Base-by-base conservation (phyloP, 2,888 invertebrate genomes). In the Leuctra nigra region DNA sequence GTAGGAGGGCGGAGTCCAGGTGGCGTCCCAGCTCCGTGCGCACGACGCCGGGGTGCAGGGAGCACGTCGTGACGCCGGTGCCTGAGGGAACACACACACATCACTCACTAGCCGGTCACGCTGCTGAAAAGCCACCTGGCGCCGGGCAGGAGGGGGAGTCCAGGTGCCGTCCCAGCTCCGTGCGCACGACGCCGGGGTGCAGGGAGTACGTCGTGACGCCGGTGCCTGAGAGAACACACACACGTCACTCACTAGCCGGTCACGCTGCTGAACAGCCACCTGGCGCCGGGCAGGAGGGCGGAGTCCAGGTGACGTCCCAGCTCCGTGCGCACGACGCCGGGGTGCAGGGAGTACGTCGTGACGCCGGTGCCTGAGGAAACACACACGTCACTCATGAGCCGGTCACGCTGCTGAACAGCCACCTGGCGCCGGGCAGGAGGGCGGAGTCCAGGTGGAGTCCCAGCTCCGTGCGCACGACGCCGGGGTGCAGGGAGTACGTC, bases 81-180 rank as follows among this genome's bases (percentile, higher is more conserved):
- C 11, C 29, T 29, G 11, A 7, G 11, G 29, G 29, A 6, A 29
- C 29, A 29, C 11, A 29, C 11, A 6, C 6, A 29, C n/a, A n/a
- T n/a, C n/a, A n/a, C n/a, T n/a, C n/a, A n/a, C n/a, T n/a, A n/a
- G n/a, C n/a, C n/a, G n/a, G n/a, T n/a, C n/a, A 20, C 64, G 0
- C 7, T 70, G 59, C 1, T 70, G 68, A 41, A 67, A 1, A 79
- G 35, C 38, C 63, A 64, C 11, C 73, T 68, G 1, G 76, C 71
- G 1, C 81, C 81, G 47, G 69, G 70, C 66, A 77, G 80, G 59
- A 77, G 39, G 9, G 55, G 59, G 72, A 66, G 64, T 80, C 73
- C 60, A 82, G 66, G 71, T 85, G 78, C 16, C 91, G 80, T 1
- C 81, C 82, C 4, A 91, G 68, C 64, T 90, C 89, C 0, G 91